Percentiles rank a stretch among this genome's conserved stretches.
Conservation (phyloP, 2,113 vertebrate genomes). For the Panurus biarmicus region DNA sequence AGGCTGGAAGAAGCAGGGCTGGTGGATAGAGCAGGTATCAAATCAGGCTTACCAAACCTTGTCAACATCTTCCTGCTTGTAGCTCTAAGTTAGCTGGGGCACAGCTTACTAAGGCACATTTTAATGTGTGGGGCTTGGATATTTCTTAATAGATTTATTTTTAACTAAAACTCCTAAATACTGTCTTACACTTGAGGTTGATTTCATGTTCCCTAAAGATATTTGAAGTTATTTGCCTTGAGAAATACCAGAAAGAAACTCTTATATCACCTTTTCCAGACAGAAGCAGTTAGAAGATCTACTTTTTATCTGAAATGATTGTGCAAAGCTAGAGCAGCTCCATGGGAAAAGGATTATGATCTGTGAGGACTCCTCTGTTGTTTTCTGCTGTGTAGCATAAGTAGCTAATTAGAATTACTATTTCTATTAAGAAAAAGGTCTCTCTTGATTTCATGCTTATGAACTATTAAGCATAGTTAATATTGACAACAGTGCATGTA, state of each 20-base stretch:
- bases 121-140: neutral
- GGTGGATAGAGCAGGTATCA: neutral
- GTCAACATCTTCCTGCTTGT: neutral
- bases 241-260: neutral
- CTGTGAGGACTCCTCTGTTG: neutral
- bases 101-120: accelerated
- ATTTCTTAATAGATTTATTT: neutral
- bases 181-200: neutral
- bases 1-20: neutral
- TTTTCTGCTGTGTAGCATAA: neutral
- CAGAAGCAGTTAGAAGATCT: neutral
- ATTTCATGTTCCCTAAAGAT: neutral
- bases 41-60: neutral
- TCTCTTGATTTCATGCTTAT: neutral
- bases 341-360: neutral
- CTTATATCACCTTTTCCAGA: neutral
- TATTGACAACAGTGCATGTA: neutral
- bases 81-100: neutral
- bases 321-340: neutral
- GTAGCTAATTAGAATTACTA: neutral
- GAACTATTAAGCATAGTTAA: neutral
- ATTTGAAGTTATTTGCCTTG: neutral
- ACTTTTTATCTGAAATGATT: neutral
- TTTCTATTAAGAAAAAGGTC: neutral
- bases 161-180: neutral